phyloP scores from a whole-genome alignment of 2,888 invertebrate genomes.

The Hartigia nigra region DNA sequence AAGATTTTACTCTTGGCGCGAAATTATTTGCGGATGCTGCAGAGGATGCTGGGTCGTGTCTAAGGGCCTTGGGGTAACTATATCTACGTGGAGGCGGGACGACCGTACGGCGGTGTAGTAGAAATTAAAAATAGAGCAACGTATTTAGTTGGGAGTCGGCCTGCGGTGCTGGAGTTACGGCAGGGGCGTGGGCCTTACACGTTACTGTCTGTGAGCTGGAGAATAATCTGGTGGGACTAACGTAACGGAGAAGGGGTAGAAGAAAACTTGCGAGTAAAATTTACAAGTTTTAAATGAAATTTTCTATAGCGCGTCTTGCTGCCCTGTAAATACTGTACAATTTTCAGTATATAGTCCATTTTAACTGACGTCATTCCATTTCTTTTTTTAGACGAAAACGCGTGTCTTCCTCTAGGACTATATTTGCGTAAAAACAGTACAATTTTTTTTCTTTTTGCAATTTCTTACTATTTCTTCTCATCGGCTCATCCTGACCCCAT shows the following conservation, averaged over 20 bases:
- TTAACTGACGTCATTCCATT: neutral
- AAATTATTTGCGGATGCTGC: neutral
- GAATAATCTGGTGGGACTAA: neutral
- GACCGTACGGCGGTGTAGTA: neutral
- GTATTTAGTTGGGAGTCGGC: conserved; percentile 1
- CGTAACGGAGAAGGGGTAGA: neutral
- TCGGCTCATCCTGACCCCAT: neutral
- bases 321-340: neutral
- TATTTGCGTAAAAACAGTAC: no score
- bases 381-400: neutral
- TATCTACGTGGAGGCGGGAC: conserved; percentile 2
- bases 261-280: neutral
- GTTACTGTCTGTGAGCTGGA: neutral
- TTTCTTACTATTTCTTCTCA: neutral
- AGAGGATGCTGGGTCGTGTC: neutral
- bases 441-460: no score
- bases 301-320: neutral
- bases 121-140: conserved; percentile 9
- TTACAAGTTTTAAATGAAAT: neutral
- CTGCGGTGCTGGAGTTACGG: neutral
- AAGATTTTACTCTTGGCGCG: neutral
- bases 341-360: no score
- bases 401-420: neutral
- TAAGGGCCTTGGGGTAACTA: conserved; percentile 3
- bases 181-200: neutral